Evolutionary conservation across 1,140 invertebrate genomes (phyloP).

Genomic region (Cydia fagiglandana): DNA sequence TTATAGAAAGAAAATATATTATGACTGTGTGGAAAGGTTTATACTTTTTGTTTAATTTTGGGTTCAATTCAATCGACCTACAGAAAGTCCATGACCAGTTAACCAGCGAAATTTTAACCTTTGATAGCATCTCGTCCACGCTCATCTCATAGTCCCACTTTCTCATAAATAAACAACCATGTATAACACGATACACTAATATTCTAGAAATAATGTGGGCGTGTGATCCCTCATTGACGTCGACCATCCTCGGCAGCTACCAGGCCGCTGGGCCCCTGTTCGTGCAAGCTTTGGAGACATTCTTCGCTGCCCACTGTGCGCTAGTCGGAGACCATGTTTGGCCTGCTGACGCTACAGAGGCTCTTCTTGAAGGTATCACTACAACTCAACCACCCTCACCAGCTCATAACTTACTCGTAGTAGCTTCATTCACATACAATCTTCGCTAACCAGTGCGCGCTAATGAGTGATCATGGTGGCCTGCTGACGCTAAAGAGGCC

Average conservation of each 20-base stretch:
- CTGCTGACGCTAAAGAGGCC: constrained; percentile 1
- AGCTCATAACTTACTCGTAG: constrained; percentile 75
- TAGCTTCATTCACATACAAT: constrained; percentile 76
- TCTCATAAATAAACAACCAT: no score
- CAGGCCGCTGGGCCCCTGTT: constrained; percentile 64
- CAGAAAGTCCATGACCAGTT: no score
- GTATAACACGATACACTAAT: background rate
- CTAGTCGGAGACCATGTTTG: constrained; percentile 56
- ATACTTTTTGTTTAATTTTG: no score
- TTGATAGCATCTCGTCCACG: no score
- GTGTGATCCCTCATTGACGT: constrained; percentile 16
- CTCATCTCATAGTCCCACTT: no score
- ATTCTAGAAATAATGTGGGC: constrained; percentile 30
- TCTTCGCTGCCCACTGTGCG: constrained; percentile 39
- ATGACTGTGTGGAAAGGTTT: no score
- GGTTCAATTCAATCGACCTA: no score
- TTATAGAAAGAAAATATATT: no score
- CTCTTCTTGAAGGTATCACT: background rate
- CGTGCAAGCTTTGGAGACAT: constrained; percentile 74
- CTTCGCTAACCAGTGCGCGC: constrained; percentile 72
- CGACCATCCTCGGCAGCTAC: constrained; percentile 20
- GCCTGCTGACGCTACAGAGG: constrained; percentile 23
- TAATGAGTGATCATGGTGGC: constrained; percentile 54
- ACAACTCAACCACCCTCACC: background rate
- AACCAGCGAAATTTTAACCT: no score